Conservation (phyloP, 2,113 vertebrate species). For the Hippocampus barbouri region DNA sequence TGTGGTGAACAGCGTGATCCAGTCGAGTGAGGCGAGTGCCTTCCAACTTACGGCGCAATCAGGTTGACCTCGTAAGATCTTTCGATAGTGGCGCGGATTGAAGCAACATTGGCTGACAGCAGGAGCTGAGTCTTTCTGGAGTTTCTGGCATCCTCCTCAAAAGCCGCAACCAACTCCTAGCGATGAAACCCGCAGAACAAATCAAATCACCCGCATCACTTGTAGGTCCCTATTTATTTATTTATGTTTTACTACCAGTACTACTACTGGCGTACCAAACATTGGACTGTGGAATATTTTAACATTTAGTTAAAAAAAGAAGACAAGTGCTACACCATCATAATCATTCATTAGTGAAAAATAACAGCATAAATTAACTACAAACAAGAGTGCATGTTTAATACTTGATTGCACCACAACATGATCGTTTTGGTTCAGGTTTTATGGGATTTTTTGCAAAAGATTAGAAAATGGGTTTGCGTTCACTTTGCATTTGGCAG, state of each 20-base stretch:
- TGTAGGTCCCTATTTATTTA: background rate
- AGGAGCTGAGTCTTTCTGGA: constrained; percentile 55
- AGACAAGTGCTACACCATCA: too few relatives aligned
- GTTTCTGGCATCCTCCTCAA: constrained; percentile 59
- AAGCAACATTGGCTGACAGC: constrained; percentile 61
- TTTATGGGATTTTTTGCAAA: too few relatives aligned
- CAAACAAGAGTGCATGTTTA: too few relatives aligned
- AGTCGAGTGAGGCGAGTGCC: background rate
- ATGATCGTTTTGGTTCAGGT: too few relatives aligned
- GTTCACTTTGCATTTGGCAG: background rate
- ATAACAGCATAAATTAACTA: too few relatives aligned
- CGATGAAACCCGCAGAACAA: background rate
- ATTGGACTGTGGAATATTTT: too few relatives aligned
- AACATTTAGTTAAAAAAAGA: too few relatives aligned
- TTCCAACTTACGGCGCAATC: constrained; percentile 55
- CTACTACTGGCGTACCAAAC: too few relatives aligned
- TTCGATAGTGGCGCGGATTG: constrained; percentile 35
- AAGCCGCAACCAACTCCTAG: constrained; percentile 66
- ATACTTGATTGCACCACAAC: too few relatives aligned
- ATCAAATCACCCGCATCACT: background rate
- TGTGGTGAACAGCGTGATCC: background rate
- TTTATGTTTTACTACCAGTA: background rate
- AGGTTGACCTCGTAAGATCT: constrained; percentile 62
- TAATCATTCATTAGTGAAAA: too few relatives aligned
- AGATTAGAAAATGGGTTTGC: too few relatives aligned